Conservation (phyloP, 2,888 invertebrate species). For the Trachelus tabidus region DNA sequence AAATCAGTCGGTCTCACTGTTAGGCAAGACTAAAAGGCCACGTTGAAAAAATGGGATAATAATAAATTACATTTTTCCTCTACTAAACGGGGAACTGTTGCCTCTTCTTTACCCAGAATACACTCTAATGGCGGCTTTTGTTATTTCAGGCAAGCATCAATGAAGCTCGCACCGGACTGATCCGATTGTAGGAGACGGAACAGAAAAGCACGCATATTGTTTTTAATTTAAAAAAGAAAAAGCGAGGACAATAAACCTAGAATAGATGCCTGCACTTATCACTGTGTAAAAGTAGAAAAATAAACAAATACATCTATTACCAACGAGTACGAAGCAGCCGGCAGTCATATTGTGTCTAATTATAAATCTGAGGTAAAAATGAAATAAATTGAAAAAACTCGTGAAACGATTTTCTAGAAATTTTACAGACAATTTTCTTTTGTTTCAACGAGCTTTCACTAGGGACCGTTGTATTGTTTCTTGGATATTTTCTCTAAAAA, state of each 20-base stretch:
- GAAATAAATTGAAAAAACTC: background rate
- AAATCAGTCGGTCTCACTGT: background rate
- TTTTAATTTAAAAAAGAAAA: background rate
- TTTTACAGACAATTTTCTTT: background rate
- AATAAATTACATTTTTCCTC: background rate
- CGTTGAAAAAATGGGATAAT: background rate
- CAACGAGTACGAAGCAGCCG: constrained; percentile 4
- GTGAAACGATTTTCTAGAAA: background rate
- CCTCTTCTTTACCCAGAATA: background rate
- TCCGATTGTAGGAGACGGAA: background rate
- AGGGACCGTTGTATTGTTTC: background rate
- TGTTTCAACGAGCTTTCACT: background rate
- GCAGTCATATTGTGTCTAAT: background rate
- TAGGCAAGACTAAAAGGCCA: constrained; percentile 3
- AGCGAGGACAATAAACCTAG: background rate
- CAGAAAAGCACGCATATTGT: background rate
- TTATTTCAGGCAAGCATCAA: background rate
- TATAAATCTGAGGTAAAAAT: background rate
- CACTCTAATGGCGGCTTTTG: background rate
- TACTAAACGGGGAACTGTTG: background rate
- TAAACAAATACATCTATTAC: constrained; percentile 14
- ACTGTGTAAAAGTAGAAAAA: constrained; percentile 23
- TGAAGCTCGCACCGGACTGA: background rate
- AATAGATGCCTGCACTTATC: constrained; percentile 5
- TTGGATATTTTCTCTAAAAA: background rate